A percentile compares a stretch with the other conserved stretches of the same genome.
Evolutionary conservation across 2,113 vertebrate species (phyloP).

Genomic region (Tupaia tana): DNA sequence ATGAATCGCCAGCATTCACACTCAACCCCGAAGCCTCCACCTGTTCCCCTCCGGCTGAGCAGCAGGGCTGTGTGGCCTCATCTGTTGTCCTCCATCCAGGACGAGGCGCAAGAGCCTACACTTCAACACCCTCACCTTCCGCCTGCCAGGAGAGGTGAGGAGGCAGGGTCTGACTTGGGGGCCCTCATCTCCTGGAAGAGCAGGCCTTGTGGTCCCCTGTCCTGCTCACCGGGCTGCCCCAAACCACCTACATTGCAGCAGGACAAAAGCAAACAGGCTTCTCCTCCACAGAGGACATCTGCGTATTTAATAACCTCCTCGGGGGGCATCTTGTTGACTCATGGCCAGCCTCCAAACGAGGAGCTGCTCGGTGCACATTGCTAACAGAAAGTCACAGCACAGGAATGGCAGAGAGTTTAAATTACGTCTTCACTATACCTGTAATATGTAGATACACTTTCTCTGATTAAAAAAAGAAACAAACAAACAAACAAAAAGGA

Average conservation of each 20-base stretch:
- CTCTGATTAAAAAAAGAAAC: not conserved
- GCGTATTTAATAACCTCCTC: not conserved
- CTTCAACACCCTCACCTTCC: slow-evolving; percentile 29
- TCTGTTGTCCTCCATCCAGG: slow-evolving; percentile 70
- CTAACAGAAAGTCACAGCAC: not conserved
- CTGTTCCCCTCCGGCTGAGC: slow-evolving; percentile 72
- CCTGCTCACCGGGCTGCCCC: not conserved
- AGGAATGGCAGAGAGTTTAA: not conserved
- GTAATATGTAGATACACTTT: not conserved
- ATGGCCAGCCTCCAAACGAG: not conserved
- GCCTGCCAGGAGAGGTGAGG: slow-evolving; percentile 23
- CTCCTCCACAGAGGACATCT: not conserved
- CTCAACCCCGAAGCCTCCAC: slow-evolving; percentile 68
- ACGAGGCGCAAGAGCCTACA: not conserved
- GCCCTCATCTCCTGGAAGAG: not conserved
- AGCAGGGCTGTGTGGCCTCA: slow-evolving; percentile 53
- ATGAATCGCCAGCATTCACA: slow-evolving; percentile 75
- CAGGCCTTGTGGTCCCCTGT: not conserved
- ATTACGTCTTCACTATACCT: not conserved
- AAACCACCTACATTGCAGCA: not conserved
- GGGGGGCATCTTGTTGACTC: not conserved
- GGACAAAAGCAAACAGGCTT: not conserved
- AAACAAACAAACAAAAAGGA: too few species aligned
- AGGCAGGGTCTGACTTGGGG: not conserved
- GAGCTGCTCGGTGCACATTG: not conserved